Evolutionary conservation across 2,888 invertebrate species (phyloP).

Genomic region (Tenthredo mesomela): DNA sequence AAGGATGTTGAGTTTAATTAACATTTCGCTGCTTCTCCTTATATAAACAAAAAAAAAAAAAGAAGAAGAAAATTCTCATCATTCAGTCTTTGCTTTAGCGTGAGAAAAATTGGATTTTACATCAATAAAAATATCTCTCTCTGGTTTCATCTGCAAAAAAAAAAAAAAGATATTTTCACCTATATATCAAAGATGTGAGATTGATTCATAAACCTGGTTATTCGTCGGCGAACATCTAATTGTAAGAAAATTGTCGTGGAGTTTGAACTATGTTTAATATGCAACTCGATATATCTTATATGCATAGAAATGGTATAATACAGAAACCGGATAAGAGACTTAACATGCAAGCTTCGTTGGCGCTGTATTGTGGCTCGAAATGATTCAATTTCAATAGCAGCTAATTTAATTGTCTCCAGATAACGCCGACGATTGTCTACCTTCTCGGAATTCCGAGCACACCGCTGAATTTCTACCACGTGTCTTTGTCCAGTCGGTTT

Average conservation of each 20-base stretch:
- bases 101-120: background rate
- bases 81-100: background rate
- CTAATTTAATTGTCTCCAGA: conserved; percentile 71
- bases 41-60: background rate
- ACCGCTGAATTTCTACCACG: conserved; percentile 18
- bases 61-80: background rate
- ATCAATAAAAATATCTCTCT: no score
- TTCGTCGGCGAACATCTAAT: background rate
- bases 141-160: no score
- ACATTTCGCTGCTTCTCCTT: background rate
- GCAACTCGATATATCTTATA: conserved; percentile 7
- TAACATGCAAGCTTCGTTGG: conserved; percentile 64
- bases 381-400: conserved; percentile 72
- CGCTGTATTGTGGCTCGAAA: conserved; percentile 65
- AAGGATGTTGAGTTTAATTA: conserved; percentile 18
- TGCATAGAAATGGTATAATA: background rate
- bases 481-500: background rate
- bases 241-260: background rate
- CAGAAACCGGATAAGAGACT: conserved; percentile 58
- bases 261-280: conserved; percentile 24
- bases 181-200: background rate
- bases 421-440: conserved; percentile 64
- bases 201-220: background rate
- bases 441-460: conserved; percentile 39
- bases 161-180: no score